Base-by-base conservation (phyloP, 1,140 invertebrate species). In the Physella acuta region DNA sequence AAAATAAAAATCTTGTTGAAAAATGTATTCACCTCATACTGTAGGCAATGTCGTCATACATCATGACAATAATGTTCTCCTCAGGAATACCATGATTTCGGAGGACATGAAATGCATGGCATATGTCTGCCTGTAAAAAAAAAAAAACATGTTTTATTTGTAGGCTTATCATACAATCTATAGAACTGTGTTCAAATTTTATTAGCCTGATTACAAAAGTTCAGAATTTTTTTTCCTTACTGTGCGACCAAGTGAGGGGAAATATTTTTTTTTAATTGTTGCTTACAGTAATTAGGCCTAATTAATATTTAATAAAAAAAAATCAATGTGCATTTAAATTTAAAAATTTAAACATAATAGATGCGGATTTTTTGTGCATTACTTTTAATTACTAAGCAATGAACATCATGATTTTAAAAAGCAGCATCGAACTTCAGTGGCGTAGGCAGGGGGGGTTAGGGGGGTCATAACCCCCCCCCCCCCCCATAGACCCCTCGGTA, bases 1-100 rank as follows among this genome's bases (percentile, higher is more conserved):
- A 39, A 26, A 52, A 65, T 17, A 65, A 30, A 17, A 52, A 24
- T 24, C 11, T 53, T 33, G n/a, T n/a, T n/a, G n/a, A n/a, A n/a
- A n/a, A n/a, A n/a, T n/a, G n/a, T 30, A 80, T 85, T 86, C 84
- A 89, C 88, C 85, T 77, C 59, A 55, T 28, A 78, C 86, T 87
- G 71, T 88, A 52, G 4, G 89, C 89, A 70, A 90, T 87, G 74
- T 90, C 89, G 83, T 90, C 89, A 78, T 87, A 89, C 88, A 90
- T 89, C 87, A 90, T 88, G 17, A 88, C 87, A 64, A 90, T 85
- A 68, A 90, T 90, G 53, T 86, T 83, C 71, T 89, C 87, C 66
- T 85, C 85, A 17, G 87, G 86, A 66, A 90, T 83, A 53, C 89
- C 89, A 84, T 89, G 86, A 31, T 75, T 78, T 24, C 82, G 77